phyloP scores from a whole-genome alignment of 2,797 vertebrate genomes.

The Carapus acus region DNA sequence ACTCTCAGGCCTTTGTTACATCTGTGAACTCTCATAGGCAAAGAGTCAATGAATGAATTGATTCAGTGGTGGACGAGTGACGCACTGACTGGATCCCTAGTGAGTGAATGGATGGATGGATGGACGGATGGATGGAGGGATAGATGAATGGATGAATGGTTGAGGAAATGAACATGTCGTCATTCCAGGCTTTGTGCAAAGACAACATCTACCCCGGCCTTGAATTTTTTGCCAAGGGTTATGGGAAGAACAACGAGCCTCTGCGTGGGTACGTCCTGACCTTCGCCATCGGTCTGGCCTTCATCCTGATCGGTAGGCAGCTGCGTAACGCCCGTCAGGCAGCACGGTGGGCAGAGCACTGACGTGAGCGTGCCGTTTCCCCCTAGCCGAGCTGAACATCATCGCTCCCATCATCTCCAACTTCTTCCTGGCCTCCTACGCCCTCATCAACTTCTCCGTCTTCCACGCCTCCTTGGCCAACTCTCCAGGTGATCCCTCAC shows the following conservation, averaged over 20 bases:
- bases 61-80: too few relatives aligned
- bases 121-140: neutral
- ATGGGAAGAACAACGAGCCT: conserved; percentile 96
- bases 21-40: too few relatives aligned
- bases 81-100: too few relatives aligned
- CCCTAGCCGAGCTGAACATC: conserved; percentile 85
- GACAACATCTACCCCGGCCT: conserved; percentile 96
- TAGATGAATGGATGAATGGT: neutral
- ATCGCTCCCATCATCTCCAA: conserved; percentile 98
- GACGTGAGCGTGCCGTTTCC: conserved; percentile 28
- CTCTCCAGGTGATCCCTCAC: conserved; percentile 81
- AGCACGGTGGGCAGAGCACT: too few relatives aligned
- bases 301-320: conserved; percentile 89
- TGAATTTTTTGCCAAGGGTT: conserved; percentile 89
- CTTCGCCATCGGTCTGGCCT: conserved; percentile 91
- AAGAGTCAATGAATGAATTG: too few relatives aligned
- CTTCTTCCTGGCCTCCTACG: conserved; percentile 96
- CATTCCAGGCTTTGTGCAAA: conserved; percentile 85
- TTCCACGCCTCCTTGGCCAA: conserved; percentile 95
- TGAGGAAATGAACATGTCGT: neutral
- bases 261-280: conserved; percentile 91
- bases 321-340: neutral
- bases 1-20: too few relatives aligned
- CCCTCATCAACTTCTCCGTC: conserved; percentile 96
- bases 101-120: too few relatives aligned